Conservation (phyloP, 2,888 invertebrate species). For the Cryptocephalus moraei region DNA sequence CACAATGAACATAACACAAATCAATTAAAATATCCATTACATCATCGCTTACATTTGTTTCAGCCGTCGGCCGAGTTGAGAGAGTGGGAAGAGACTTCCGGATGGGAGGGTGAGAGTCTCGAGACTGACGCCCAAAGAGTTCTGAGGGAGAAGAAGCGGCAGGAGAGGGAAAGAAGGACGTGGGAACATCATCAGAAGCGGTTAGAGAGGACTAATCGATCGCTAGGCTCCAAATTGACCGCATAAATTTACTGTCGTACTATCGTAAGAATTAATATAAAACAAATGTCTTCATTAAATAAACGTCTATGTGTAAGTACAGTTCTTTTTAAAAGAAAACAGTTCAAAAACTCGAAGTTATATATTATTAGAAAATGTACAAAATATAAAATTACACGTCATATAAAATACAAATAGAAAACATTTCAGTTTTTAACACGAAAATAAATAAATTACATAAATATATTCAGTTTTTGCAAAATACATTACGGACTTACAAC, state of each 20-base stretch:
- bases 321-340: no score
- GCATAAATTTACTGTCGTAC: conserved; percentile 12
- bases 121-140: conserved; percentile 30
- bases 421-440: conserved; percentile 17
- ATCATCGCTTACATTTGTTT: conserved; percentile 7
- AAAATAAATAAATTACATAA: conserved; percentile 22
- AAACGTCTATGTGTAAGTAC: no score
- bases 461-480: conserved; percentile 10
- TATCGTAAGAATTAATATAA: no score
- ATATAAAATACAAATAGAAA: conserved; percentile 19
- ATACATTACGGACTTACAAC: background rate
- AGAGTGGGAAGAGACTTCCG: conserved; percentile 34
- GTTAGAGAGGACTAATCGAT: conserved; percentile 24
- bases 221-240: conserved; percentile 27
- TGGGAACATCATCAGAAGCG: conserved; percentile 34
- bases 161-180: conserved; percentile 28
- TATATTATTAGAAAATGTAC: conserved; percentile 17
- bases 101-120: conserved; percentile 32
- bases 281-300: no score
- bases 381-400: conserved; percentile 24
- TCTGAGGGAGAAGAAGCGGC: conserved; percentile 29
- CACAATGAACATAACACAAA: conserved; percentile 1
- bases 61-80: conserved; percentile 29
- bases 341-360: no score
- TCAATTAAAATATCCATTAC: background rate